Base-by-base conservation (phyloP, 1,140 invertebrate species). In the Melipona quadrifasciata region DNA sequence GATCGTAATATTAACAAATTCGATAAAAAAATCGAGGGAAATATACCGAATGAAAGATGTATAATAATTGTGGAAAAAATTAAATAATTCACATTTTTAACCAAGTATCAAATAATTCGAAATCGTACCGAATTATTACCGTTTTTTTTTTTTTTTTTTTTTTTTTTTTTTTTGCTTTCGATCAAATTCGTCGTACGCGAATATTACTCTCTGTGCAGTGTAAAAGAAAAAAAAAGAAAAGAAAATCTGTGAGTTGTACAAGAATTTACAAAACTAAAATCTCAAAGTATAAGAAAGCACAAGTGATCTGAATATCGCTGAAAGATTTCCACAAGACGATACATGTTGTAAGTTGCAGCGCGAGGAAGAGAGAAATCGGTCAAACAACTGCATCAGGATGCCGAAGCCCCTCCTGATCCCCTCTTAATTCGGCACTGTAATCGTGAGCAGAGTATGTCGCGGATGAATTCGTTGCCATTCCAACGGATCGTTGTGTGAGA, bases 401-500 rank as follows among this genome's bases (percentile, higher is more conserved):
- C 58, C 24, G 31, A 58, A 58, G 51, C 65, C n/a, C 47, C 51
- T 80, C 31, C n/a, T 61, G 67, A 47, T 76, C 87, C 87, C 82
- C 82, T 86, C 80, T 84, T 87, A 86, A 85, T 89, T 87, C 80
- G 86, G 73, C 64, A 81, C 19, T 79, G 73, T 47, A 74, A 82
- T 83, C 80, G 67, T 53, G 21, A 27, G 58, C 73, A 68, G 80
- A 88, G 90, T 80, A 82, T 80, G 80, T 68, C 81, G 89, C 76
- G 75, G 85, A 87, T 89, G 82, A 90, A 90, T 91, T 89, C 87
- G 86, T 90, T 90, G 89, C 82, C 88, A 91, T 90, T 92, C 80
- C 89, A 82, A 72, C 73, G 71, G 81, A 88, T 86, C 78, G 80
- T 80, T 90, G 85, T 84, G 90, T 76, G 87, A 84, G 85, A 88